Conservation (phyloP, 35 echinoderm and acorn worm species). For the Acanthaster planci region DNA sequence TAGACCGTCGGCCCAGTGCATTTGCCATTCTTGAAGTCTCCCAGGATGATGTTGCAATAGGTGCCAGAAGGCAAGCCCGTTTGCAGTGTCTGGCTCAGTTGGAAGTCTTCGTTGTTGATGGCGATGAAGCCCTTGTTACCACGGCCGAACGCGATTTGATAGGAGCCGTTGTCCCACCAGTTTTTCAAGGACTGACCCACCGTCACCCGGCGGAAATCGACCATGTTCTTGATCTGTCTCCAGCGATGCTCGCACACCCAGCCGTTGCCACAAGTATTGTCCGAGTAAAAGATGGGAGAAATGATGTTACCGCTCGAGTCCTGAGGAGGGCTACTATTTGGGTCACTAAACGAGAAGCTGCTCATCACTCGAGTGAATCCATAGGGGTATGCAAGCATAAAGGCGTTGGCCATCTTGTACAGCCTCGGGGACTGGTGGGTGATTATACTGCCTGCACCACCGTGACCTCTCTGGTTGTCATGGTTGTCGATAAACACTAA, state of each 20-base stretch:
- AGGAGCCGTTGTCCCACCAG: slow-evolving; percentile 82
- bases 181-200: slow-evolving; percentile 37
- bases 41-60: slow-evolving; percentile 71
- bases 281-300: slow-evolving; percentile 24
- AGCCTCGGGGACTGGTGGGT: slow-evolving; percentile 40
- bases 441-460: slow-evolving; percentile 48
- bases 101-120: slow-evolving; percentile 44
- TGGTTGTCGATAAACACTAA: slow-evolving; percentile 90
- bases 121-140: slow-evolving; percentile 74
- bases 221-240: slow-evolving; percentile 72
- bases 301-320: slow-evolving; percentile 10
- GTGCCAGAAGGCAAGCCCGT: slow-evolving; percentile 73
- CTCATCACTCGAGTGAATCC: slow-evolving; percentile 76
- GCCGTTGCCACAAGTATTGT: slow-evolving; percentile 60
- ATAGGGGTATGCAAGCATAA: slow-evolving; percentile 85
- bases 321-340: slow-evolving; percentile 55
- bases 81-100: slow-evolving; percentile 12
- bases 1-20: slow-evolving; percentile 41
- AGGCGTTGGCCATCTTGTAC: slow-evolving; percentile 74
- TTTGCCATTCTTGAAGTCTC: slow-evolving; percentile 22
- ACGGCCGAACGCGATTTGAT: slow-evolving; percentile 67
- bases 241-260: slow-evolving; percentile 94
- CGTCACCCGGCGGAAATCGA: slow-evolving; percentile 50
- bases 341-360: slow-evolving; percentile 58
- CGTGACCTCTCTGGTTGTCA: slow-evolving; percentile 90